Evolutionary conservation across 2,888 invertebrate genomes (phyloP), one percentile per base, ranked within the genome.

Genomic region (Dexiosoma caninum): DNA sequence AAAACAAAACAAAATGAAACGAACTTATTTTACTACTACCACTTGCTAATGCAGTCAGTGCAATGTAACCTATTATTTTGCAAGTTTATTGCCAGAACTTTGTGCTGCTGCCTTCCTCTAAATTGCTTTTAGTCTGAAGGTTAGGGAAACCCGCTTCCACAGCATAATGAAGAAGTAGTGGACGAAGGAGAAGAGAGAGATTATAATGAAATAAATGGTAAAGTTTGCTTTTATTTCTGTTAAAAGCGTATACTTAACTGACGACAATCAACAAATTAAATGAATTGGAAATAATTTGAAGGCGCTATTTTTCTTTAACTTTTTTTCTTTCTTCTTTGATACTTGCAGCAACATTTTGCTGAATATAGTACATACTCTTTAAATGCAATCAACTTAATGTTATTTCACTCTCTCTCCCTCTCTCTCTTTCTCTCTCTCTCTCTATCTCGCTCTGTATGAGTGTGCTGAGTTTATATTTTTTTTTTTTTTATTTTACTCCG

Each of bases 241-340:
- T 79, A 76, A 76, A 77, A 72, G 77, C 67, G 53, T 74, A 64
- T 77, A 81, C 77, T 77, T 81, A 81, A 81, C 77, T 81, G 81
- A 81, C 81, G 81, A 81, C 77, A 81, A 81, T 81, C 81, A 81
- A 74, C 77, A 81, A 81, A 81, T 81, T 81, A 81, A 81, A 81
- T 81, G 81, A 81, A 77, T 81, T 81, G 81, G 77, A 81, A 81
- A 81, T 81, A 81, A 81, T 81, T 81, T 81, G 62, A 81, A 81
- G 81, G 81, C 81, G 81, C 81, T 81, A 77, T 81, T 57, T 67
- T 69, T 77, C 69, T 59, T 67, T 40, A 32, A 42, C 8, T 42
- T 37, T 44, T 12, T 16, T 23, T 37, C 40, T 60, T 40, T 14
- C 35, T 46, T 16, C 35, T 75, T 44, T 72, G 72, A 64, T 72